phyloP scores from a whole-genome alignment of 2,888 invertebrate genomes.

The Nemoura dubitans region DNA sequence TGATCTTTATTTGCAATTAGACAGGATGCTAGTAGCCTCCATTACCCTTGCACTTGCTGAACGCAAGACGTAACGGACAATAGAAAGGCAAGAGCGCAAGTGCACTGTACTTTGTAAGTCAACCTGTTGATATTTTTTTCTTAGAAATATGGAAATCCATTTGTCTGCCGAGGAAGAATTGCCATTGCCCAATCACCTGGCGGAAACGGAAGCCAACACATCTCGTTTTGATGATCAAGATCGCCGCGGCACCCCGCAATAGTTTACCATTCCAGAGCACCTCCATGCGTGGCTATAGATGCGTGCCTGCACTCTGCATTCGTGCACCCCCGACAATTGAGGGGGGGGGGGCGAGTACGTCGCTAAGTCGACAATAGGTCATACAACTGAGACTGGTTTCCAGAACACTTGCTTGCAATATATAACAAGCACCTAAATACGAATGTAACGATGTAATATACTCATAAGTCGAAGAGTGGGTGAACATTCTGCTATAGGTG shows the following conservation, averaged over 20 bases:
- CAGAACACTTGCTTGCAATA: too few species aligned
- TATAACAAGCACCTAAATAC: too few species aligned
- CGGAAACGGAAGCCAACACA: constrained; percentile 36
- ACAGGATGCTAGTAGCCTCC: background rate
- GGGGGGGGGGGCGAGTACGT: too few species aligned
- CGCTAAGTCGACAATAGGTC: too few species aligned
- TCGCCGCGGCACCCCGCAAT: background rate
- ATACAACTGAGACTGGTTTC: too few species aligned
- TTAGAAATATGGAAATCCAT: constrained; percentile 22
- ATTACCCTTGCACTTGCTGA: background rate
- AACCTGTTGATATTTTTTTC: constrained; percentile 35
- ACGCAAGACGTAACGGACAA: background rate
- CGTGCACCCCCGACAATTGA: too few species aligned
- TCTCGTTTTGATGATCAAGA: constrained; percentile 14
- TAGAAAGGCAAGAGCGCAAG: background rate
- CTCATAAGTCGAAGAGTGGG: too few species aligned
- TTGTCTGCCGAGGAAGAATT: constrained; percentile 27
- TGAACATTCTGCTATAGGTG: too few species aligned
- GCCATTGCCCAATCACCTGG: constrained; percentile 32
- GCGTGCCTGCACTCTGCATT: too few species aligned
- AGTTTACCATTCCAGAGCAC: background rate
- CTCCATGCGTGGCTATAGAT: too few species aligned
- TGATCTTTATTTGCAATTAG: background rate
- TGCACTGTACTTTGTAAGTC: constrained; percentile 19
- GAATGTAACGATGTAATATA: too few species aligned